Evolutionary conservation across 2,797 vertebrate species (phyloP).

Genomic region (Chromobotia macracanthus): DNA sequence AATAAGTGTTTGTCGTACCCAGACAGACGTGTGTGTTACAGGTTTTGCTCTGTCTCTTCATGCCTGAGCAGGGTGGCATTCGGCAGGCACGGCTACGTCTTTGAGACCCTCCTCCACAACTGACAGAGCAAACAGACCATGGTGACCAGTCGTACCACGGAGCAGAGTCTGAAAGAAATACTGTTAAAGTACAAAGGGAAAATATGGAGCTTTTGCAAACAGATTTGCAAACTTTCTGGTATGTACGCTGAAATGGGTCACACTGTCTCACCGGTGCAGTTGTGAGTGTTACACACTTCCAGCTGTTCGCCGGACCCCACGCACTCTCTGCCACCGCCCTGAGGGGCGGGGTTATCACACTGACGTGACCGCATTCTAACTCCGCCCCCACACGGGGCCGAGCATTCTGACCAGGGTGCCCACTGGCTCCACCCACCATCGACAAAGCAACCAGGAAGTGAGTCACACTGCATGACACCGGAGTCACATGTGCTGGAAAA

Average conservation of each 20-base stretch:
- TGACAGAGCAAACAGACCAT: conserved; percentile 84
- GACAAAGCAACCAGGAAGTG: conserved; percentile 76
- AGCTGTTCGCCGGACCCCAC: conserved; percentile 70
- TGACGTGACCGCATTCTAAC: conserved; percentile 70
- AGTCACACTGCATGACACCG: conserved; percentile 78
- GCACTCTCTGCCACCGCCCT: conserved; percentile 78
- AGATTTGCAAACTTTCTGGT: background rate
- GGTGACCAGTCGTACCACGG: conserved; percentile 78
- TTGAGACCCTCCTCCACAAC: conserved; percentile 89
- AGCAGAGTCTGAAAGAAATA: conserved; percentile 65
- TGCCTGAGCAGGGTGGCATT: conserved; percentile 73
- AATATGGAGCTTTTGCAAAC: background rate
- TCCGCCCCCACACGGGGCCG: conserved; percentile 74
- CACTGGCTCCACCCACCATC: conserved; percentile 80
- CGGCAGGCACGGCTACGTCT: conserved; percentile 76
- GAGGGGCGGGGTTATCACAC: conserved; percentile 79
- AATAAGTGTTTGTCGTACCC: conserved; percentile 73
- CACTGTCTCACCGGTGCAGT: conserved; percentile 45
- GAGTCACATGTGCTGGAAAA: conserved; percentile 79
- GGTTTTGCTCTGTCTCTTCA: conserved; percentile 80
- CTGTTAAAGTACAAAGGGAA: background rate
- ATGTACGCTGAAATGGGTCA: background rate
- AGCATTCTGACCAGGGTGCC: conserved; percentile 76
- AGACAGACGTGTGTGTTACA: conserved; percentile 89
- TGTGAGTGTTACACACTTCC: conserved; percentile 72